Evolutionary conservation across 2,797 vertebrate species (phyloP).

Genomic region (Urophycis tenuis): DNA sequence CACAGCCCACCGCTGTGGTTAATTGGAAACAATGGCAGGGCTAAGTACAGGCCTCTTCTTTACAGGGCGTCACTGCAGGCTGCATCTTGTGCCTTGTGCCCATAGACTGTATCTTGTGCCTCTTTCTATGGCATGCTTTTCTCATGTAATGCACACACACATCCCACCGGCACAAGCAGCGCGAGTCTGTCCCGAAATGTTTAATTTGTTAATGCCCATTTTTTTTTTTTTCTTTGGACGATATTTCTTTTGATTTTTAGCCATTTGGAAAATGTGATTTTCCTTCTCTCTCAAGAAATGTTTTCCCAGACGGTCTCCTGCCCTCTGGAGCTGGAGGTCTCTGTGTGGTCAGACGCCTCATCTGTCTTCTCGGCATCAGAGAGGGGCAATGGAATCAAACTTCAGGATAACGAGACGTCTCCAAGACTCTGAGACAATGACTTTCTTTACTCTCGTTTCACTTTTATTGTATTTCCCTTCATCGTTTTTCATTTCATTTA

Average conservation of each 20-base stretch:
- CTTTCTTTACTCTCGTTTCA: background rate
- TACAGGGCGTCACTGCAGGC: background rate
- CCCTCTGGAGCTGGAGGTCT: constrained; percentile 60
- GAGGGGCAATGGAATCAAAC: constrained; percentile 59
- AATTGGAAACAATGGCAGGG: background rate
- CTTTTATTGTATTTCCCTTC: background rate
- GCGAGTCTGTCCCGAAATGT: background rate
- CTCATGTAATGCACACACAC: background rate
- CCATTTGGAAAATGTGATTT: constrained; percentile 29
- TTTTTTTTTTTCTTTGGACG: too few species aligned
- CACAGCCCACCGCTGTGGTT: background rate
- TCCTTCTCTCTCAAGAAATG: constrained; percentile 57
- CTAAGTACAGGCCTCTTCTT: background rate
- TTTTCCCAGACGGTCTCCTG: constrained; percentile 65
- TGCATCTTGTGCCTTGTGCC: background rate
- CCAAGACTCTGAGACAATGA: constrained; percentile 26
- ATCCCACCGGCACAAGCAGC: background rate
- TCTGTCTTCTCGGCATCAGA: constrained; percentile 69
- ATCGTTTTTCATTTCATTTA: background rate
- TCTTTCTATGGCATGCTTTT: background rate
- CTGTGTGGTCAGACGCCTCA: constrained; percentile 68
- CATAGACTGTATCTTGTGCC: too few species aligned
- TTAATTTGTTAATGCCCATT: too few species aligned
- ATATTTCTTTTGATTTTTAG: too few species aligned
- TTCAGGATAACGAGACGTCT: constrained; percentile 68